Evolutionary conservation across 2,888 invertebrate species (phyloP).

Genomic region (Proisotoma minuta): DNA sequence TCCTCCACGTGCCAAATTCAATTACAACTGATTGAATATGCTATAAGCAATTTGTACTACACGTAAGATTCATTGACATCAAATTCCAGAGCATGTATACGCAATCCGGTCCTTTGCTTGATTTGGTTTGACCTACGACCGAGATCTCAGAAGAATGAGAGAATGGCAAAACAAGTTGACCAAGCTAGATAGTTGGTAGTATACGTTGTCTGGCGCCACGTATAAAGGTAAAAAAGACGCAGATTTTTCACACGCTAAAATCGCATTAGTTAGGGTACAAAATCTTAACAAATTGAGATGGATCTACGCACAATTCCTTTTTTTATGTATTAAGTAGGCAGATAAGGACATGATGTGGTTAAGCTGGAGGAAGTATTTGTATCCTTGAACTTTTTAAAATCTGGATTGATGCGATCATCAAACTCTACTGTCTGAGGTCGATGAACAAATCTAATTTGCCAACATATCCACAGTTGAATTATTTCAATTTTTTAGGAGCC

Average conservation of each 20-base stretch:
- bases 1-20: no score
- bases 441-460: conserved; percentile 1
- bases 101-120: no score
- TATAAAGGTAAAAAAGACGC: conserved; percentile 14
- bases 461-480: not conserved
- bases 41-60: no score
- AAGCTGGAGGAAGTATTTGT: not conserved
- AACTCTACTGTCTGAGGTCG: conserved; percentile 2
- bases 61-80: no score
- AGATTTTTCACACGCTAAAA: conserved; percentile 30
- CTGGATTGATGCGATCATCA: conserved; percentile 3
- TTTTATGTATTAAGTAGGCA: not conserved
- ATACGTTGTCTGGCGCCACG: conserved; percentile 7
- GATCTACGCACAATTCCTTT: not conserved
- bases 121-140: conserved; percentile 8
- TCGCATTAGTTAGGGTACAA: conserved; percentile 28
- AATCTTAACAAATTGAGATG: not conserved
- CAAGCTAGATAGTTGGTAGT: not conserved
- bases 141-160: not conserved
- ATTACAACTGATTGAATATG: no score
- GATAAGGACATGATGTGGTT: not conserved
- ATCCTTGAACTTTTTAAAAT: conserved; percentile 6
- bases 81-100: no score
- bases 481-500: no score
- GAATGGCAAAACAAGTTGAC: not conserved